phyloP scores from a whole-genome alignment of 2,113 vertebrate species.

The Poeciliopsis turrubarensis region DNA sequence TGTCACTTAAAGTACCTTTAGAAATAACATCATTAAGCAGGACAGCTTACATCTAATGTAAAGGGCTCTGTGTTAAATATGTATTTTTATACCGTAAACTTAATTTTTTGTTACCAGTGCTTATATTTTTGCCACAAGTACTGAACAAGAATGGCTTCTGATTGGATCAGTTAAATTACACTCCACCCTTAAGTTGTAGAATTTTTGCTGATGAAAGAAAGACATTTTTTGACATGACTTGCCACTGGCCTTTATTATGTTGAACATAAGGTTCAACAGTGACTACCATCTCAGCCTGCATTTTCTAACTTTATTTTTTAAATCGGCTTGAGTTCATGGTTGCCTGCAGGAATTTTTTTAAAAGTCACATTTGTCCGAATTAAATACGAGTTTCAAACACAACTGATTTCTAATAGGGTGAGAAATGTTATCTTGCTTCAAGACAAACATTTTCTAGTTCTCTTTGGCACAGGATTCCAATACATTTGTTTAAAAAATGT shows the following conservation, averaged over 20 bases:
- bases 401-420: constrained; percentile 42
- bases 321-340: background rate
- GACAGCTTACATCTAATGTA: too few species aligned
- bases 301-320: background rate
- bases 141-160: constrained; percentile 31
- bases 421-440: constrained; percentile 21
- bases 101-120: constrained; percentile 47
- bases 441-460: constrained; percentile 28
- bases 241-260: constrained; percentile 4
- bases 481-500: constrained; percentile 18
- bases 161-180: constrained; percentile 47
- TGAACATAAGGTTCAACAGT: background rate
- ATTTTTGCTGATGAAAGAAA: constrained; percentile 22
- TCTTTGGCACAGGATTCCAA: constrained; percentile 18
- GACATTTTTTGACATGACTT: constrained; percentile 6
- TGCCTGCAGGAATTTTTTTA: background rate
- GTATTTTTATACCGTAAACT: constrained; percentile 31
- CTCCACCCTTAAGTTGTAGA: constrained; percentile 5
- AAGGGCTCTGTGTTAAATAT: constrained; percentile 44
- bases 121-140: constrained; percentile 25
- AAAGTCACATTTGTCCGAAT: background rate
- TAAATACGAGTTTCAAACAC: background rate
- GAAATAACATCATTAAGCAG: too few species aligned
- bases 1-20: too few species aligned
- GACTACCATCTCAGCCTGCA: background rate